Base-by-base conservation (phyloP, 2,888 invertebrate species). In the Pardosa pseudoannulata region DNA sequence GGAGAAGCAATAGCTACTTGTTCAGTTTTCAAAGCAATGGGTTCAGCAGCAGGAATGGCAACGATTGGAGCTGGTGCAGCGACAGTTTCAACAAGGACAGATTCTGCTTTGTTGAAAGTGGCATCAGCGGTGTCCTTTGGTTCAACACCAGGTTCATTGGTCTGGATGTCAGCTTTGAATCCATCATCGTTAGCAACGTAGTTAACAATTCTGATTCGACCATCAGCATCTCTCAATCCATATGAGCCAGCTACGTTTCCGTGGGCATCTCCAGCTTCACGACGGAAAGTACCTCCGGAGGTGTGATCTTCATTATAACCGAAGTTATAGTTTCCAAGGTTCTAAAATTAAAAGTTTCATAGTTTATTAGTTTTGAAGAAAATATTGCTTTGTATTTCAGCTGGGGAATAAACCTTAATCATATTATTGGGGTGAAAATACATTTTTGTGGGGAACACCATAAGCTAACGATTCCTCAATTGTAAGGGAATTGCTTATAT, bases 231-330 rank as follows among this genome's bases (percentile, higher is more conserved):
- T 28, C 89, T 75, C 28, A 89, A 83, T n/a, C 89, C 89, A 28
- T 90, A 90, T 19, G 88, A 89, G 3, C 90, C 90, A 50, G 88
- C 88, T 19, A 87, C 86, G 31, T 88, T 87, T 46, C 89, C 89
- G n/a, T 80, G 82, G 46, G 88, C 88, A 56, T 88, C 88, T 9
- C 89, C 89, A 71, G 86, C 82, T 81, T 90, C 90, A 28, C 89
- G 71, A 62, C 90, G 80, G 79, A 89, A 89, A 23, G 88, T 88
- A n/a, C 89, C 89, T 62, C 89, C 89, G 27, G 89, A 89, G 3
- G 89, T 79, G 62, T 89, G 89, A 65, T 89, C 89, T 75, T 89
- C 89, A 62, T 89, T 89, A 80, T 89, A 89, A 50, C 89, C 89
- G 64, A 89, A 89, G 73, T 88, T 88, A 76, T 89, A 89, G 72